Base-by-base conservation (phyloP, 92 coral and sea anemone species). In the Heliopora coerulea region DNA sequence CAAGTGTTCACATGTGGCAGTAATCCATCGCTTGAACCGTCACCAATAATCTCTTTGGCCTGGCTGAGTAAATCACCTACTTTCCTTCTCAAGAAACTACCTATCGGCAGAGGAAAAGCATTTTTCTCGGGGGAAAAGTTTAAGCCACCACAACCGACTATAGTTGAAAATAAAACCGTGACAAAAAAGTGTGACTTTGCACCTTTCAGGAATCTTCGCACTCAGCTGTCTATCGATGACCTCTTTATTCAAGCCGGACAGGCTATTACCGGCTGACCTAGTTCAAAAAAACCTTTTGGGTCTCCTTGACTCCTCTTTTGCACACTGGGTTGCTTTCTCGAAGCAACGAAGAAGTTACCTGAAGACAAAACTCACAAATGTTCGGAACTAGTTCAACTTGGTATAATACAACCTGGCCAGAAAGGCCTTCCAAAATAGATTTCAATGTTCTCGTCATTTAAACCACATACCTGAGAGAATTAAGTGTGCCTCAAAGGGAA, bases 1-100 rank as follows among this genome's bases (percentile, higher is more conserved):
- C 39, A 67, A 44, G 59, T 67, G 59, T 67, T 49, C 48, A 27
- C 59, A 48, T 48, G 48, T 35, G 72, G 58, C 21, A n/a, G 12
- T 28, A 44, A 67, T 49, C 30, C 21, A 49, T 67, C 58, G 54
- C 37, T 27, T 14, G 8, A 21, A 8, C 3, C 14, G 42, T 18
- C 40, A 54, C 6, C 58, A 24, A 20, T 18, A 1, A 56, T 30
- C 11, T 56, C 28, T 28, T 23, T 56, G 1, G 31, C 12, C 62
- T 18, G n/a, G n/a, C n/a, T n/a, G n/a, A n/a, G n/a, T n/a, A n/a
- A n/a, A n/a, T n/a, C n/a, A n/a, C n/a, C n/a, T n/a, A n/a, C n/a
- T n/a, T n/a, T n/a, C n/a, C n/a, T n/a, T n/a, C n/a, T n/a, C n/a
- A n/a, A n/a, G n/a, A n/a, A n/a, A n/a, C n/a, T n/a, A n/a, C n/a